Evolutionary conservation across 2,113 vertebrate species (phyloP), one percentile per base, ranked within the genome.

Genomic region (Madoqua kirkii): DNA sequence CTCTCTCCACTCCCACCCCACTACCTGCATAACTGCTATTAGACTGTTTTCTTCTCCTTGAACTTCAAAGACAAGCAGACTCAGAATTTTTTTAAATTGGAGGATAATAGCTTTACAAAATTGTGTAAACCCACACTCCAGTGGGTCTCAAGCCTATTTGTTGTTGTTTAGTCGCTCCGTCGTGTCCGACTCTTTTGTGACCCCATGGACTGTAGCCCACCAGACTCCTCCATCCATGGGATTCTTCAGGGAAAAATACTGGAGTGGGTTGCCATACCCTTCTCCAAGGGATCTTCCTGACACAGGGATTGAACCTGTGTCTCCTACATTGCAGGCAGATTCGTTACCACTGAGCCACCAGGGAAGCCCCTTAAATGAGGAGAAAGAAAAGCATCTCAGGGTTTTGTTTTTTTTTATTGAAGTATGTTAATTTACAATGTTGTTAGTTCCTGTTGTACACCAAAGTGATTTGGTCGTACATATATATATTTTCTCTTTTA

Each of bases 11-110:
- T 50, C 84, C 57, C 21, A 5, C n/a, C n/a, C 48, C n/a, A 9
- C 27, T 4, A 2, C 29, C 19, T 57, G 2, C 1, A 14, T 7
- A 64, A 10, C 13, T 7, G 74, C 4, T 7, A 10, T 55, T 27
- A 29, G 40, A n/a, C 29, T 52, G 19, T 27, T 31, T 31, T 21
- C 13, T n/a, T 67, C 9, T 85, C 36, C 82, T 43, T 59, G 89
- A 83, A 55, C n/a, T 52, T 33, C 71, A 62, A 82, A 88, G 88
- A 87, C 12, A 43, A 60, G 62, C 48, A 67, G 87, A 29, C 29
- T 9, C n/a, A 71, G 67, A 71, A 40, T 23, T 23, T 40, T 71
- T 71, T 71, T 40, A 12, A 71, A 40, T 40, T 71, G 67, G n/a
- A 71, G 67, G 67, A 23, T 71, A 71, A 40, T 40, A 74, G 67